Base-by-base conservation (phyloP, 2,888 invertebrate species). In the Smittia sp. region DNA sequence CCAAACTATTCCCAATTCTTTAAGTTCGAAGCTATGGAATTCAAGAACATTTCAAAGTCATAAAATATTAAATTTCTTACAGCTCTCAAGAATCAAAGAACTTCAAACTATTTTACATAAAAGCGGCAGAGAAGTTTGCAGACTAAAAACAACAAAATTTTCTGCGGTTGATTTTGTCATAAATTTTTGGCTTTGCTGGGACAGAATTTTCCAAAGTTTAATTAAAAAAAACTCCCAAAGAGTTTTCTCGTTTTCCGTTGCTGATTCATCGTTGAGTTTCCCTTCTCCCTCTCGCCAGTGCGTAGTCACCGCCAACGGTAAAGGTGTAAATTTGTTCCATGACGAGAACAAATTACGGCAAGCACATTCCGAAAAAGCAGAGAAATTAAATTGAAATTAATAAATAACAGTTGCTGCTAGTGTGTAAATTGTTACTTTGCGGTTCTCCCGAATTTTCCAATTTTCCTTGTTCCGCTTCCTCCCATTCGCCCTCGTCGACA, bases 351-450 rank as follows among this genome's bases (percentile, higher is more conserved):
- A 69, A 69, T 69, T 69, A 69, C 46, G 69, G 22, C n/a, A n/a
- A 58, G n/a, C 58, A 58, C 54, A 69, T 69, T 54, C 69, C 15
- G 20, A 11, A 58, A 24, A 22, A 24, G 63, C 22, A 18, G 52
- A 52, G 52, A 58, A 58, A 72, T 70, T 62, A 72, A 72, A 62
- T 72, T 72, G 72, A 72, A 72, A 72, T 72, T 62, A 72, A 72
- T 72, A 72, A 72, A 72, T 58, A 72, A 72, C 72, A 72, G 20
- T 72, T 69, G 38, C 27, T 72, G 58, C 7, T 24, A 15, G 39
- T 66, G 66, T 66, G 39, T 38, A 66, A 66, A 38, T 66, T 63
- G 32, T 63, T 63, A 63, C 63, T 63, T 66, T 66, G 66, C 39
- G 66, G 66, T 25, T 66, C 22, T 66, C 39, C 66, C n/a, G 27